Base-by-base conservation (phyloP, 2,888 invertebrate genomes). In the Tortrix viridana region DNA sequence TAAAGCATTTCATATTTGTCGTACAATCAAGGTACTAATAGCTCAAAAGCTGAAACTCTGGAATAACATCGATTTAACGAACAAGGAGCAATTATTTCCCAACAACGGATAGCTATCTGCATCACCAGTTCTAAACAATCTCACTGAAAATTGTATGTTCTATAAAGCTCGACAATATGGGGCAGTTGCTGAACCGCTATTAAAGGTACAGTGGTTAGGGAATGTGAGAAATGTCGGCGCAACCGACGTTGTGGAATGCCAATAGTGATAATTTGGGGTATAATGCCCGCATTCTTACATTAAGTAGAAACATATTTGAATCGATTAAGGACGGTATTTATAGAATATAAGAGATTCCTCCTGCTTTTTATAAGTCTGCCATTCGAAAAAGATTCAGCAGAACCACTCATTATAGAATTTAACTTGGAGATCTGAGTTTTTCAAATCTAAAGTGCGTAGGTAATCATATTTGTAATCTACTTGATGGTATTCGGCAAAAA, bases 51-150 rank as follows among this genome's bases (percentile, higher is more conserved):
- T 5, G 16, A 41, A 41, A 16, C 41, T 41, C 26, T 49, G 9
- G 19, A 12, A 26, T 14, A n/a, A 12, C 5, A 41, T 14, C 16
- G 18, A 49, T 9, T 16, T 16, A 26, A 54, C 23, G 41, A 19
- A 19, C 23, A 18, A 41, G 23, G 6, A 41, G 38, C 38, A 23
- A 41, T 22, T 22, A 32, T 12, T 32, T 32, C 7, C 3, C 9
- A n/a, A 23, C 23, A 53, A 41, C 16, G 22, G n/a, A n/a, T 23
- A 49, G 18, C 18, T 20, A 32, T 22, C 16, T 53, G 23, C 20
- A 53, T 53, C 43, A 54, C 43, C 18, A 44, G 32, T 46, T 55
- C 46, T 7, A 55, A 46, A 46, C 32, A 55, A 32, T 55, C 46
- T 9, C 43, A 44, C 37, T 50, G 14, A 50, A 32, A 32, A 19